Percentiles rank a stretch among this genome's conserved stretches.
Conservation (phyloP, 2,888 invertebrate species). For the Strigamia crassipes region DNA sequence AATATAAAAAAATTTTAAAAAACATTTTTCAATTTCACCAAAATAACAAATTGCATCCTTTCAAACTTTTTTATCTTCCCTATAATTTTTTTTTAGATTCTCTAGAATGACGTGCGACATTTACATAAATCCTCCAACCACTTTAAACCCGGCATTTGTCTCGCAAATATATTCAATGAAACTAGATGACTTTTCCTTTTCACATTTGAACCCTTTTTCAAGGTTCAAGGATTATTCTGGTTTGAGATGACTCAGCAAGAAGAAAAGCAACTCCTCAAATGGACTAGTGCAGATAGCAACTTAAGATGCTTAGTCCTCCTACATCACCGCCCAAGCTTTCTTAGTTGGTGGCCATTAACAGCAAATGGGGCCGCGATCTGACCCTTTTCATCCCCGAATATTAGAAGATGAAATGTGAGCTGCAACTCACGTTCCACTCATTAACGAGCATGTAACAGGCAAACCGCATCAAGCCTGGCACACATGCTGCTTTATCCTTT, state of each 20-base stretch:
- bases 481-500: background rate
- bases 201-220: slow-evolving; percentile 18
- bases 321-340: slow-evolving; percentile 7
- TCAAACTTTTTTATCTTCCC: background rate
- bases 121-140: slow-evolving; percentile 1
- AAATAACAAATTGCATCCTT: background rate
- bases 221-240: slow-evolving; percentile 25
- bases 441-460: slow-evolving; percentile 32
- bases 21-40: background rate
- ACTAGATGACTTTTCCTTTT: slow-evolving; percentile 24
- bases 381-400: slow-evolving; percentile 27
- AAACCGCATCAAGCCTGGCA: slow-evolving; percentile 18
- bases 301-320: background rate
- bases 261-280: slow-evolving; percentile 34
- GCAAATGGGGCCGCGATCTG: slow-evolving; percentile 26
- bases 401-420: slow-evolving; percentile 25
- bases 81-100: background rate
- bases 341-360: slow-evolving; percentile 27
- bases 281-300: slow-evolving; percentile 6
- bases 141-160: background rate
- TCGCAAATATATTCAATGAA: slow-evolving; percentile 27
- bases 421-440: slow-evolving; percentile 21
- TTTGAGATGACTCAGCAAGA: slow-evolving; percentile 4
- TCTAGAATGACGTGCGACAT: background rate
- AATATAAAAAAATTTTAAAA: background rate